Base-by-base conservation (phyloP, 2,888 invertebrate genomes). In the Trissonchulus sp. region DNA sequence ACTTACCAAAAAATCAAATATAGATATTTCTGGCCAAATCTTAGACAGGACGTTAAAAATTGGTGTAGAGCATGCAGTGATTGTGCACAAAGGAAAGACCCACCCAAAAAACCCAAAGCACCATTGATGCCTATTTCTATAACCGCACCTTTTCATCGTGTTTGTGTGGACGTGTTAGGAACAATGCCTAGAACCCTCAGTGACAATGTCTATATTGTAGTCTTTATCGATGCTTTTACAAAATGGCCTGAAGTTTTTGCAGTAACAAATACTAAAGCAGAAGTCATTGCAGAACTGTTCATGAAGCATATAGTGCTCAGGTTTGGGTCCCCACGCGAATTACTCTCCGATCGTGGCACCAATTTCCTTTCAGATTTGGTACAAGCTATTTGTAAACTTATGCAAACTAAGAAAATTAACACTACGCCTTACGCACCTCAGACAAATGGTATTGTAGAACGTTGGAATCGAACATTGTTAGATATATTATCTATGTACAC, bases 381-480 rank as follows among this genome's bases (percentile, higher is more conserved):
- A 30, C 8, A 15, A 30, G 8, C 31, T 30, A 34, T 65, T 33
- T 65, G 68, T 65, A 28, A 65, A 65, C 31, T 65, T 65, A 15
- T 65, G 35, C 8, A 65, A 30, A 65, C 68, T 15, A 30, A 34
- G 33, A 65, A 65, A 34, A 30, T 65, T 33, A 65, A 65, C 28
- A 65, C 68, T 28, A 36, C 77, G 30, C 71, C 77, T 0, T 79
- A 77, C 69, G 75, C 77, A 35, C 75, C 78, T 28, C 33, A 76
- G 48, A 63, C 74, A 8, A 78, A 79, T 48, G 79, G 78, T 31
- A 23, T 30, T 31, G 76, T 76, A 0, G 79, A 79, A 62, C 30
- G 78, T 23, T 62, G 62, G 1, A 78, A 77, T 71, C 38, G 68
- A 2, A 78, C 78, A 0, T 31, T 78, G 1, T 77, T 77, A 69